phyloP scores from a whole-genome alignment of 2,888 invertebrate species.

The Luperina nickerlii region DNA sequence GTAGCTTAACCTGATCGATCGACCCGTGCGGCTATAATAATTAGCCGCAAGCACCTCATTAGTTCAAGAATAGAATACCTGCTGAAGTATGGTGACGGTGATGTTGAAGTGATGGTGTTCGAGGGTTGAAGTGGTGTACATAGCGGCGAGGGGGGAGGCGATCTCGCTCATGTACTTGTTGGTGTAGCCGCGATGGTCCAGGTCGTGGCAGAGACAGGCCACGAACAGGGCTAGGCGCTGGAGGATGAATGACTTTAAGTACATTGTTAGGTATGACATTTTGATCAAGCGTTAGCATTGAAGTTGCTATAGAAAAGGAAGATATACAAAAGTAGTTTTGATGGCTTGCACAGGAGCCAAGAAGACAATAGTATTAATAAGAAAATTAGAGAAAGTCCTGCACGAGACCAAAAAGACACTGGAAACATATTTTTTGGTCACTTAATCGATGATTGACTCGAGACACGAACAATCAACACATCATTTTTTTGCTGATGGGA shows the following conservation, averaged over 20 bases:
- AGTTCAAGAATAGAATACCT: conserved; percentile 77
- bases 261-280: neutral
- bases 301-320: neutral
- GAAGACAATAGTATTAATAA: neutral
- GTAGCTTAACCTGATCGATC: too few relatives aligned
- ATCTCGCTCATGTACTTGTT: conserved; percentile 96
- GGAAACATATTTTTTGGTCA: neutral
- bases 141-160: conserved; percentile 94
- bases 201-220: conserved; percentile 95
- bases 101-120: conserved; percentile 97
- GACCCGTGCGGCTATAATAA: too few relatives aligned
- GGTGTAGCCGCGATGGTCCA: conserved; percentile 96
- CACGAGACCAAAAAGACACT: neutral
- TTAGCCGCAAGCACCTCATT: too few relatives aligned
- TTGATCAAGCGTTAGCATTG: neutral
- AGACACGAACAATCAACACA: neutral
- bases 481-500: neutral
- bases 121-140: conserved; percentile 96
- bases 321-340: neutral
- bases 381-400: neutral
- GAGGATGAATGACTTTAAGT: conserved; percentile 63
- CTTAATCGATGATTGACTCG: too few relatives aligned
- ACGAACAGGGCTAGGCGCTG: conserved; percentile 94
- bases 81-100: conserved; percentile 95
- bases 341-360: neutral